These are phyloP conservation scores for Tragelaphus scriptus DNA, from an alignment of 2,113 vertebrate genomes.

Conservation along the genomic window DNA sequence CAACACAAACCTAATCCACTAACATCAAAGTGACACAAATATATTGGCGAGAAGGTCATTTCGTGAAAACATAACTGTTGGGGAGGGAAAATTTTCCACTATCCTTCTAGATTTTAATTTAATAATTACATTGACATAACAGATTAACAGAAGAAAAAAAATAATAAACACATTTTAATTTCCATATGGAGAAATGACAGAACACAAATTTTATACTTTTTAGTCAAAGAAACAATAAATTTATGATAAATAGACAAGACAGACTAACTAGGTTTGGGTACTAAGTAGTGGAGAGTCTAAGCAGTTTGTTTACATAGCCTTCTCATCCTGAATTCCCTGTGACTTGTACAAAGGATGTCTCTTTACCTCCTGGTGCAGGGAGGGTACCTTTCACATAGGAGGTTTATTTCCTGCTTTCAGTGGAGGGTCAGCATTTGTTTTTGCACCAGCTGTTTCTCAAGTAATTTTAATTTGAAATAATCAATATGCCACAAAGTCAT, in stretches of 20 bases:
- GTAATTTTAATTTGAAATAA: neutral
- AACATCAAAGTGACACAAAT: slow-evolving; percentile 71
- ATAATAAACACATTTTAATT: neutral
- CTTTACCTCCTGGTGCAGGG: neutral
- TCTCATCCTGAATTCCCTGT: neutral
- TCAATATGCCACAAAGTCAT: neutral
- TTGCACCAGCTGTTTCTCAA: neutral
- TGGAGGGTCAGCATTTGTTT: neutral
- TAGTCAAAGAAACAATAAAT: neutral
- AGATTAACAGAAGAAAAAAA: neutral
- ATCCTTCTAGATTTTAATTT: neutral
- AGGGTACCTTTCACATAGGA: neutral
- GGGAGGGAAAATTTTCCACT: neutral
- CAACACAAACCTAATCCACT: slow-evolving; percentile 72
- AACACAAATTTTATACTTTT: neutral
- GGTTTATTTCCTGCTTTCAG: neutral
- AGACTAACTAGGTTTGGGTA: neutral
- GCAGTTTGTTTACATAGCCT: neutral
- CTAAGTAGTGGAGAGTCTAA: neutral
- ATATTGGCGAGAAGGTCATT: slow-evolving; percentile 46
- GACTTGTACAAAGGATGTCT: neutral
- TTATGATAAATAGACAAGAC: neutral
- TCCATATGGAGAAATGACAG: neutral
- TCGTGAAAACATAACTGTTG: neutral
- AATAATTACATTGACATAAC: neutral